phyloP scores from a whole-genome alignment of 2,888 invertebrate genomes.

The Meiosimyza decipiens region DNA sequence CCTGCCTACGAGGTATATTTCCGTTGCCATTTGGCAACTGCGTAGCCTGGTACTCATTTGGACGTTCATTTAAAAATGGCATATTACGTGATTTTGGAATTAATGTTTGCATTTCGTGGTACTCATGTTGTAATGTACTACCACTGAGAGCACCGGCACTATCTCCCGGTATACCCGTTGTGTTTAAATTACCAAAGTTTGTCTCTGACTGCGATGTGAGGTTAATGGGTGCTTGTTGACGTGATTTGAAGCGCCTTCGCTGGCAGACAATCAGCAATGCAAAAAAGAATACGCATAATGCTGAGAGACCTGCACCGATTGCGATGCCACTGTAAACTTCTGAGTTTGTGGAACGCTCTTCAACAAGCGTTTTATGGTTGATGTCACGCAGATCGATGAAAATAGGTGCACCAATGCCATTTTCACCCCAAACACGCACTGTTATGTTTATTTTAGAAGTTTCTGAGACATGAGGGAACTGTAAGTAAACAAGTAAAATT shows the following conservation, averaged over 20 bases:
- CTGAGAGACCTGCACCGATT: slow-evolving; percentile 61
- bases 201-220: slow-evolving; percentile 62
- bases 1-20: slow-evolving; percentile 38
- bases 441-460: slow-evolving; percentile 64
- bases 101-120: slow-evolving; percentile 67
- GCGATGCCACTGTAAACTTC: slow-evolving; percentile 63
- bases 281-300: slow-evolving; percentile 59
- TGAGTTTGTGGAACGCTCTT: slow-evolving; percentile 51
- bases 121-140: slow-evolving; percentile 61
- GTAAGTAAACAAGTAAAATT: slow-evolving; percentile 17
- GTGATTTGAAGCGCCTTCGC: slow-evolving; percentile 60
- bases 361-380: slow-evolving; percentile 52
- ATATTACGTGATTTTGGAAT: slow-evolving; percentile 59
- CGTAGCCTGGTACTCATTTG: slow-evolving; percentile 56
- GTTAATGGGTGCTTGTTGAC: slow-evolving; percentile 59
- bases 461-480: slow-evolving; percentile 65
- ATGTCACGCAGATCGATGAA: slow-evolving; percentile 60
- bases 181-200: slow-evolving; percentile 61
- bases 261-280: slow-evolving; percentile 62
- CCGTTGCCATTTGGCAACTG: slow-evolving; percentile 56
- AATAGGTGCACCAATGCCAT: slow-evolving; percentile 64
- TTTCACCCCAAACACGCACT: slow-evolving; percentile 64
- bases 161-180: slow-evolving; percentile 58
- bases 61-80: slow-evolving; percentile 54
- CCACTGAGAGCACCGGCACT: slow-evolving; percentile 62